A percentile compares a stretch with the other conserved stretches of the same genome.
Evolutionary conservation across 2,797 vertebrate species (phyloP).

Genomic region (Schizopygopsis pylzovi): DNA sequence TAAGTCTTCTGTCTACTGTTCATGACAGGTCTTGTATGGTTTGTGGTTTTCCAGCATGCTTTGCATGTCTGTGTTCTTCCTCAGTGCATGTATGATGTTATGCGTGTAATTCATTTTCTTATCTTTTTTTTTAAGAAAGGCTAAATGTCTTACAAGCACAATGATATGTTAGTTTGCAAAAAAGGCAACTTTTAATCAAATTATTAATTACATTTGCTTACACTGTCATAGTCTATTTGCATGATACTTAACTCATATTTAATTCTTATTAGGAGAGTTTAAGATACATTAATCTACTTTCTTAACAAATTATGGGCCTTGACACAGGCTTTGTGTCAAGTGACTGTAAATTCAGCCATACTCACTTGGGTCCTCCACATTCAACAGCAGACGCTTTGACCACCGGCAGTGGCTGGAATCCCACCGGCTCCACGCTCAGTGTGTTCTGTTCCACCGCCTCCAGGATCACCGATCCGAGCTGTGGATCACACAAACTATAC

Average conservation of each 20-base stretch:
- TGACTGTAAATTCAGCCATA: conserved; percentile 48
- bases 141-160: not conserved
- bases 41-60: not conserved
- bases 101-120: too few relatives aligned
- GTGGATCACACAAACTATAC: conserved; percentile 53
- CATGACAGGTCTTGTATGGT: not conserved
- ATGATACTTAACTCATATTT: not conserved
- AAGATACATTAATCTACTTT: not conserved
- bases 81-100: too few relatives aligned
- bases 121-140: not conserved
- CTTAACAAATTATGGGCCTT: not conserved
- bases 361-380: conserved; percentile 97
- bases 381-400: conserved; percentile 98
- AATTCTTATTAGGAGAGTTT: not conserved
- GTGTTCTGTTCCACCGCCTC: conserved; percentile 97
- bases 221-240: not conserved
- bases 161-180: not conserved
- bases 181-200: conserved; percentile 35
- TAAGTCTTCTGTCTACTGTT: not conserved
- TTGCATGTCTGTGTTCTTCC: too few relatives aligned
- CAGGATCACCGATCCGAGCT: conserved; percentile 94
- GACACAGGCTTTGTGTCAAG: not conserved
- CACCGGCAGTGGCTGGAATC: conserved; percentile 93
- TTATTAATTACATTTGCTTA: not conserved
- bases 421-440: conserved; percentile 95